Evolutionary conservation across 2,888 invertebrate genomes (phyloP), one percentile per base, ranked within the genome.

Genomic region (Macrosoma leucophasiata): DNA sequence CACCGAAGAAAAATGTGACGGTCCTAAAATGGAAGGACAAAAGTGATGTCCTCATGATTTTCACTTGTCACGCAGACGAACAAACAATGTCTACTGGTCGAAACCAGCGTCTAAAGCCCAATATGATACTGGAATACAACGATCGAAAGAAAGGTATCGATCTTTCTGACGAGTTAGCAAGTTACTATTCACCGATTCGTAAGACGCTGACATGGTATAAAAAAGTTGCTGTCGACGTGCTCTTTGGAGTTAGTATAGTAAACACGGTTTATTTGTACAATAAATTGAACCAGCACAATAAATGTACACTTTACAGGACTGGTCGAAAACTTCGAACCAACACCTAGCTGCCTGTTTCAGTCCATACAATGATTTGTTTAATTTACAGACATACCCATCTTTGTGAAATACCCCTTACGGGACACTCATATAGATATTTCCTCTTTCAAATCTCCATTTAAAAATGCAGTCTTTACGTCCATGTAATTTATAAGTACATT

Each of bases 291-390:
- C 33, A 17, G 13, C 27, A 14, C 6, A 18, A 29, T 22, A 39
- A 30, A 18, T 30, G 29, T 9, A 25, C 38, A 3, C n/a, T 42
- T 28, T 33, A 28, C 47, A 22, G 13, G 29, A 11, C 17, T 32
- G 33, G 12, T 48, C 46, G 21, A 46, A 46, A 9, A 24, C 4
- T 36, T 47, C 36, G 35, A 39, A 49, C 45, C 46, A 50, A 19
- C 41, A 42, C 8, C 46, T 29, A 12, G 46, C 36, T 4, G 50
- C 36, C 18, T 52, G 49, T 25, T 52, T 52, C 9, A 50, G 21
- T 3, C 47, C 52, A 29, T 55, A 52, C 10, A 53, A 35, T 11
- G 50, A 13, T 31, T 54, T 52, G 33, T 52, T 50, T 36, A 46
- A 29, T 43, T 54, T 58, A 34, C 55, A 59, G 1, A 55, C 49